Evolutionary conservation across 2,797 vertebrate genomes (phyloP), one percentile per base, ranked within the genome.

Genomic region (Myoxocephalus aenaeus): DNA sequence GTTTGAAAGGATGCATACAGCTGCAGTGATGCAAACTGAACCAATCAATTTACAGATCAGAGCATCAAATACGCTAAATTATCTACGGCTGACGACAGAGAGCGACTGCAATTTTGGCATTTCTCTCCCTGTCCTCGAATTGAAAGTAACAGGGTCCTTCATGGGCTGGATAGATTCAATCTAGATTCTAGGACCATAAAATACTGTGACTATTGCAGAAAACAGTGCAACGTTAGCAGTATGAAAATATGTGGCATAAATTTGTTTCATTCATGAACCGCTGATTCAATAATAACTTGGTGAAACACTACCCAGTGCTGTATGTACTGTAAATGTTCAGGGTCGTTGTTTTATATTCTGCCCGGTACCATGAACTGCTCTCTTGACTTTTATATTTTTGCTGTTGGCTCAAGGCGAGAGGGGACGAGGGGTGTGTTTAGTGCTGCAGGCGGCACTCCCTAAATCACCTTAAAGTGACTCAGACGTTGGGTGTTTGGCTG

Each of bases 261-360:
- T 42, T 57, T 10, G 29, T 65, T 74, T 65, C 25, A 75, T 53
- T 70, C 13, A 25, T 72, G 66, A 81, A 84, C 65, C 4, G 22
- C 46, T 82, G 76, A 85, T 69, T 75, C 64, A 18, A 36, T 50
- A 48, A 48, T 57, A 71, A 62, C 40, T 56, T 1, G 2, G 40
- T 32, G 15, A 2, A 13, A 18, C 13, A 22, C 34, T 6, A 20
- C 10, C 20, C 10, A 22, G 51, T 18, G 29, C 20, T 36, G 40
- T 42, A 22, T 27, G 12, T 29, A 36, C 2, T 14, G 13, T 34
- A 4, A 20, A 38, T 20, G 70, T 51, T 79, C 63, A 74, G 83
- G 81, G 79, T 79, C 75, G n/a, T 20, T 54, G 59, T 67, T 84
- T 81, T 64, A 69, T 73, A 64, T 70, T 75, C 72, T 75, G 17